These are phyloP conservation scores for Rugalucina vietnamica DNA, from an alignment of 2,888 invertebrate species.

Conservation along the genomic window DNA sequence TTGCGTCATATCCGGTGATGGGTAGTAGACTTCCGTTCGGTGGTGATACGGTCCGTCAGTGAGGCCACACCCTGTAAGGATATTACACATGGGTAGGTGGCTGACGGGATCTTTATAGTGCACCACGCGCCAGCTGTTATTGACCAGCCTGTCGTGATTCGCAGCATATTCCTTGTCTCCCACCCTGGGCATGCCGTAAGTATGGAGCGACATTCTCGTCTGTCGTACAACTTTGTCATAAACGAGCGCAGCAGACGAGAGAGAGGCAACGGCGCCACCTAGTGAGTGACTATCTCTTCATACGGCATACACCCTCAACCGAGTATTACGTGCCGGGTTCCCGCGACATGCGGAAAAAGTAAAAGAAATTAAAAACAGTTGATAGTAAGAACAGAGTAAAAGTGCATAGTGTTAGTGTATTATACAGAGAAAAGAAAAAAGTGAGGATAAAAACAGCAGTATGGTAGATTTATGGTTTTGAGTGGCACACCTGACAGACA, in stretches of 20 bases:
- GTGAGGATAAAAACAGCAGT: too few species aligned
- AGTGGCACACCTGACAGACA: too few species aligned
- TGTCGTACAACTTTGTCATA: constrained; percentile 19
- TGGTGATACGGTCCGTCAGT: constrained; percentile 40
- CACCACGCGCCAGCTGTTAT: constrained; percentile 54
- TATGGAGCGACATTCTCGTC: constrained; percentile 30
- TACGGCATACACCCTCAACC: too few species aligned
- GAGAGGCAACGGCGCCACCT: constrained; percentile 49
- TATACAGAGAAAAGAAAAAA: too few species aligned
- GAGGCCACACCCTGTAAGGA: constrained; percentile 16
- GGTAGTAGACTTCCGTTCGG: constrained; percentile 45
- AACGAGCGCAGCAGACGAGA: constrained; percentile 26
- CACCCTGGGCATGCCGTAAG: constrained; percentile 49
- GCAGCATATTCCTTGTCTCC: constrained; percentile 46
- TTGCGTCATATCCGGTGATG: constrained; percentile 11
- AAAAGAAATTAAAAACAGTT: too few species aligned
- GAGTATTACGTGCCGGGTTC: too few species aligned
- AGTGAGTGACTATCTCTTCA: constrained; percentile 57
- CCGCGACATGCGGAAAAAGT: too few species aligned
- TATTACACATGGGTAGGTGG: constrained; percentile 27
- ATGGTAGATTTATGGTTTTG: too few species aligned
- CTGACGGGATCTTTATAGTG: constrained; percentile 42
- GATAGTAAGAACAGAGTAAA: too few species aligned
- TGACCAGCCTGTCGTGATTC: constrained; percentile 32
- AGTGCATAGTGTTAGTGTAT: too few species aligned